phyloP scores from a whole-genome alignment of 2,113 vertebrate genomes.

The Otus sunia region DNA sequence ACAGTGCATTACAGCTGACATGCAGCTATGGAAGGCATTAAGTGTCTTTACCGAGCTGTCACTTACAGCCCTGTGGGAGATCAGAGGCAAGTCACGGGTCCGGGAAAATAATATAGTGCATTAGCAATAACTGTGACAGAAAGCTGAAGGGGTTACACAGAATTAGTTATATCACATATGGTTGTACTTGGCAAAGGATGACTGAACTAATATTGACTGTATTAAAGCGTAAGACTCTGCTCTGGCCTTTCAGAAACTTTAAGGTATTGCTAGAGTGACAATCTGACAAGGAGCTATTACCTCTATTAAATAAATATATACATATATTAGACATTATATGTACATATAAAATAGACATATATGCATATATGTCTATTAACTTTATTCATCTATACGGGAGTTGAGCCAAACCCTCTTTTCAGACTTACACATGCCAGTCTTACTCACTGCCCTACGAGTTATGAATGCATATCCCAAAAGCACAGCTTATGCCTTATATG shows the following conservation, averaged over 20 bases:
- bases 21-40: slow-evolving; percentile 12
- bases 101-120: slow-evolving; percentile 78
- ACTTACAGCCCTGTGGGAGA: slow-evolving; percentile 66
- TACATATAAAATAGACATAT: not conserved
- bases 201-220: slow-evolving; percentile 13
- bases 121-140: slow-evolving; percentile 79
- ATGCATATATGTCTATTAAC: not conserved
- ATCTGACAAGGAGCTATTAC: not conserved
- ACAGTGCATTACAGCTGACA: slow-evolving; percentile 43
- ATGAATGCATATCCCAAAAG: not conserved
- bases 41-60: slow-evolving; percentile 76
- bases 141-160: slow-evolving; percentile 77
- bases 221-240: not conserved
- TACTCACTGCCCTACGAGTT: not conserved
- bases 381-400: not conserved
- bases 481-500: not conserved
- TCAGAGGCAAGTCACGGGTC: slow-evolving; percentile 55
- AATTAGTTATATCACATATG: slow-evolving; percentile 71
- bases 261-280: not conserved
- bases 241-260: not conserved
- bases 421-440: not conserved
- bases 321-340: not conserved
- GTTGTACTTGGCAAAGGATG: slow-evolving; percentile 50
- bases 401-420: not conserved
- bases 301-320: not conserved